Conservation (phyloP, 1,140 invertebrate species). For the Atta texana region DNA sequence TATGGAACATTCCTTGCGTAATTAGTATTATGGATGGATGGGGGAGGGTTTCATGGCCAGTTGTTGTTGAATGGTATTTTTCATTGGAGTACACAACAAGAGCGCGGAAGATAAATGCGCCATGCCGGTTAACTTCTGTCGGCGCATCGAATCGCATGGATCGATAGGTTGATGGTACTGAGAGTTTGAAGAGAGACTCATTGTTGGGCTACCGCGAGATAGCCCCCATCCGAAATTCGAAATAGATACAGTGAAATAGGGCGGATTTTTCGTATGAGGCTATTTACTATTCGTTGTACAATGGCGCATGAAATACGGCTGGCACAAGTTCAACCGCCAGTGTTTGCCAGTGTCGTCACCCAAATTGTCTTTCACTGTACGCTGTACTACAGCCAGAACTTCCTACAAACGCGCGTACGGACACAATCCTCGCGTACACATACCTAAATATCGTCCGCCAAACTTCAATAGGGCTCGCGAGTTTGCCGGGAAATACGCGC, state of each 20-base stretch:
- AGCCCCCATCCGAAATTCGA: constrained; percentile 7
- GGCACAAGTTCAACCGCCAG: constrained; percentile 61
- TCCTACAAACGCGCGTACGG: constrained; percentile 18
- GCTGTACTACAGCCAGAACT: constrained; percentile 49
- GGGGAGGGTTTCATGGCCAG: constrained; percentile 26
- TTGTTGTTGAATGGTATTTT: constrained; percentile 44
- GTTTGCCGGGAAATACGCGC: constrained; percentile 12
- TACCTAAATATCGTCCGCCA: constrained; percentile 5
- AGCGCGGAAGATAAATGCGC: constrained; percentile 31
- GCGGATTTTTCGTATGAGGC: constrained; percentile 53
- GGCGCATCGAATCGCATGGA: constrained; percentile 5
- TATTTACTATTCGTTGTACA: constrained; percentile 58
- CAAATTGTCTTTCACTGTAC: constrained; percentile 58
- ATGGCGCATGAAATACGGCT: constrained; percentile 60
- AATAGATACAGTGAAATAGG: constrained; percentile 38
- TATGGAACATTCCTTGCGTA: constrained; percentile 28
- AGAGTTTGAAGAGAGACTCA: constrained; percentile 34
- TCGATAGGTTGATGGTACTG: constrained; percentile 49
- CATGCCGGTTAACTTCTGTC: constrained; percentile 19
- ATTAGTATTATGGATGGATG: constrained; percentile 15
- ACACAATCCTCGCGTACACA: constrained; percentile 17
- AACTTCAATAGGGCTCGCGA: constrained; percentile 40
- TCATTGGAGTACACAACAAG: constrained; percentile 4
- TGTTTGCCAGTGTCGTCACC: constrained; percentile 58
- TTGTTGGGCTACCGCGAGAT: constrained; percentile 18